Percentiles rank a stretch among this genome's conserved stretches.
Conservation (phyloP, 2,113 vertebrate genomes). For the Leptosomus discolor region DNA sequence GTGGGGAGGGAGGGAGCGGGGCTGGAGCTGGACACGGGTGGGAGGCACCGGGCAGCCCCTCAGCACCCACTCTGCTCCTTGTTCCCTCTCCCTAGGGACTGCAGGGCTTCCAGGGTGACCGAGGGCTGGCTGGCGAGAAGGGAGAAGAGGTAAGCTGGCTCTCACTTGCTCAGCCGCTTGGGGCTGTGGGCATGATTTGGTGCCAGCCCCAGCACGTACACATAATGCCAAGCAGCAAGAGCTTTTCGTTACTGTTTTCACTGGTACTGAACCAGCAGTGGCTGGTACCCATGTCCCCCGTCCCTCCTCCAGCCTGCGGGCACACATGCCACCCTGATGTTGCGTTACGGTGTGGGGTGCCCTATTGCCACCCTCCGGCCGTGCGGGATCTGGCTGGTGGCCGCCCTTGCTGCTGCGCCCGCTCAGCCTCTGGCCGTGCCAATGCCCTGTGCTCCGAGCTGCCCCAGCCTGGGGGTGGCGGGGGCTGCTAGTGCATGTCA, state of each 20-base stretch:
- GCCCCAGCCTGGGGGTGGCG: neutral
- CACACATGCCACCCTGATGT: neutral
- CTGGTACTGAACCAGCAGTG: neutral
- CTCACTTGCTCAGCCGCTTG: rapidly evolving
- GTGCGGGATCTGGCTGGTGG: rapidly evolving
- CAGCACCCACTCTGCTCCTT: neutral
- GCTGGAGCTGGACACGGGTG: neutral
- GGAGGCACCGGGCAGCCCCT: neutral
- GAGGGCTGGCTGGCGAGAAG: slow-evolving; percentile 79
- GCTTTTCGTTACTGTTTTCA: neutral
- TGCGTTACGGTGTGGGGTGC: rapidly evolving
- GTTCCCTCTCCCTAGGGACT: slow-evolving; percentile 69
- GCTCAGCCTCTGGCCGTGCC: rapidly evolving
- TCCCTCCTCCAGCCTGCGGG: rapidly evolving
- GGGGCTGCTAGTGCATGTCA: rapidly evolving
- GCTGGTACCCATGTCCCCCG: rapidly evolving
- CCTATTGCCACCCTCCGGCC: neutral
- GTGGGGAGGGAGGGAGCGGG: neutral
- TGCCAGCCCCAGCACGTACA: rapidly evolving
- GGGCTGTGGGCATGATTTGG: rapidly evolving
- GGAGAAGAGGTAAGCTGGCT: slow-evolving; percentile 84
- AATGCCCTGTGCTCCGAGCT: neutral
- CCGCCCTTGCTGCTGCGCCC: neutral
- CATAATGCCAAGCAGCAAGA: neutral
- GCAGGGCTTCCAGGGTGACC: slow-evolving; percentile 84